phyloP scores from a whole-genome alignment of 2,888 invertebrate genomes.

The Phaonia tiefii region DNA sequence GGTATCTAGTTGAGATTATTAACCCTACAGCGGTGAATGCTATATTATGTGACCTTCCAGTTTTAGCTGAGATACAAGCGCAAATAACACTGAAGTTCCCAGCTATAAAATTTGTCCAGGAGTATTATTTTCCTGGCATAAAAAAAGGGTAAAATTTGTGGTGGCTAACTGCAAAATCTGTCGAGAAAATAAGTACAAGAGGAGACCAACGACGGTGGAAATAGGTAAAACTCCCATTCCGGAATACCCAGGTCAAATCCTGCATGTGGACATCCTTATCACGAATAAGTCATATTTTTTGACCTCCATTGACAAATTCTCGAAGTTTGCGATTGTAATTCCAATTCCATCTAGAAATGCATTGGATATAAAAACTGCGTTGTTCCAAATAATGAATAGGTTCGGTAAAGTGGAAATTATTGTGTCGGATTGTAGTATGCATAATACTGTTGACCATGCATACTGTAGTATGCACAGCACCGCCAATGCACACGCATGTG shows the following conservation, averaged over 20 bases:
- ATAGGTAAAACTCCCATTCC: constrained; percentile 45
- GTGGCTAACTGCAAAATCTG: constrained; percentile 54
- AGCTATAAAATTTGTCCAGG: constrained; percentile 31
- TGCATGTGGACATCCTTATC: constrained; percentile 40
- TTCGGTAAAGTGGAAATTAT: constrained; percentile 45
- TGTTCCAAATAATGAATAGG: constrained; percentile 47
- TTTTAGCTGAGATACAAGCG: too few species aligned
- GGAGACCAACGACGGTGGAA: constrained; percentile 38
- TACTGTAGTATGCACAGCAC: too few species aligned
- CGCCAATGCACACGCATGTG: too few species aligned
- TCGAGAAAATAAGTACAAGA: constrained; percentile 55
- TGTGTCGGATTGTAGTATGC: too few species aligned
- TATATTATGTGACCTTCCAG: too few species aligned
- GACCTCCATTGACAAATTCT: constrained; percentile 56
- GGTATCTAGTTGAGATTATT: too few species aligned
- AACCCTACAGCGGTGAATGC: too few species aligned
- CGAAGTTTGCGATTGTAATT: constrained; percentile 44
- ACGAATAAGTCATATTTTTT: constrained; percentile 48
- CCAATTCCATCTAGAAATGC: constrained; percentile 39
- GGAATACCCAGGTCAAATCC: constrained; percentile 45
- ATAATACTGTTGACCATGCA: too few species aligned
- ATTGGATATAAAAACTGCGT: constrained; percentile 45
- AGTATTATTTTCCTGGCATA: constrained; percentile 49
- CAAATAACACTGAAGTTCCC: too few species aligned
- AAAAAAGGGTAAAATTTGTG: constrained; percentile 24